Conservation (phyloP, 2,113 vertebrate genomes). For the Apteryx owenii region DNA sequence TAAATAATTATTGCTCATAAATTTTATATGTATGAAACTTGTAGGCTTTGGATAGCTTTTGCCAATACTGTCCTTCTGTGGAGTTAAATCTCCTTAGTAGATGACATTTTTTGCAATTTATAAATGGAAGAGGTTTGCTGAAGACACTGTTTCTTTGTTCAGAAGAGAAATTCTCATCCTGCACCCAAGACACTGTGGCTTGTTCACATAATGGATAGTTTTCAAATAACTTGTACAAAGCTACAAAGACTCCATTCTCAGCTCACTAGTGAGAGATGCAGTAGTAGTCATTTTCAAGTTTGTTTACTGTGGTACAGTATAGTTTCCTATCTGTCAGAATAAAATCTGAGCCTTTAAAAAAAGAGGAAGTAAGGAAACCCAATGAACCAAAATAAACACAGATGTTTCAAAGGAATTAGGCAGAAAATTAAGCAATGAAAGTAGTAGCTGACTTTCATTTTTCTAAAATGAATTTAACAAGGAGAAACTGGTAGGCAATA, state of each 20-base stretch:
- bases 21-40: background rate
- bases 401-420: background rate
- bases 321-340: background rate
- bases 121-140: background rate
- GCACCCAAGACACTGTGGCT: background rate
- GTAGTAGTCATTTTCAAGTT: background rate
- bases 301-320: background rate
- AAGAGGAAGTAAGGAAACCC: background rate
- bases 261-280: background rate
- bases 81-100: background rate
- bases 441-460: background rate
- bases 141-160: background rate
- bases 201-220: conserved; percentile 20
- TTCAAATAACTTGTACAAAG: background rate
- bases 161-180: background rate
- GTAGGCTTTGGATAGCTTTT: background rate
- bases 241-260: background rate
- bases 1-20: background rate
- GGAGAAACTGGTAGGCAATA: background rate
- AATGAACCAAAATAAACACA: background rate
- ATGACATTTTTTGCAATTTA: background rate
- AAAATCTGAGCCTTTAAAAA: background rate
- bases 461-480: background rate
- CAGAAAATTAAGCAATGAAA: background rate
- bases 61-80: background rate